Conservation (phyloP, 1,140 invertebrate species). For the Meloidogyne chitwoodi region DNA sequence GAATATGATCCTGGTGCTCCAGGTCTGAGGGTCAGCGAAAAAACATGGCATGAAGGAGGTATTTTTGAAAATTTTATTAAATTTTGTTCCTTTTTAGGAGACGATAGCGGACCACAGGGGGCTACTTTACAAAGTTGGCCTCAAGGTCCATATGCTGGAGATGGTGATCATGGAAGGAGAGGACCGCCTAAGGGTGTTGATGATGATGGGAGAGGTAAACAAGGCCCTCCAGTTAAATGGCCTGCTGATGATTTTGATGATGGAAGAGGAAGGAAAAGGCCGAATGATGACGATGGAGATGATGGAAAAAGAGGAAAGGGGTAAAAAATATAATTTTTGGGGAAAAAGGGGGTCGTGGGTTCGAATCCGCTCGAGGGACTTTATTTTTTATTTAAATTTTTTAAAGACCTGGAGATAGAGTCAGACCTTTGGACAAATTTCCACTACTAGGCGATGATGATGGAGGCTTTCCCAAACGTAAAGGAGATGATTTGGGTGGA, state of each 20-base stretch:
- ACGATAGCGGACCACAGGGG: background rate
- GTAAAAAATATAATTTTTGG: background rate
- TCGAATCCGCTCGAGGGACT: background rate
- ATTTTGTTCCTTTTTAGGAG: background rate
- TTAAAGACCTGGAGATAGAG: background rate
- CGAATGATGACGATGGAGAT: background rate
- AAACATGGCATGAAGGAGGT: constrained; percentile 39
- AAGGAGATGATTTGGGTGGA: background rate
- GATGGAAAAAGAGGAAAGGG: background rate
- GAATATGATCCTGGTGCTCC: constrained; percentile 40
- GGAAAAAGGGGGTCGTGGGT: background rate
- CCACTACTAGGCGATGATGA: background rate
- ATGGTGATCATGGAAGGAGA: constrained; percentile 10
- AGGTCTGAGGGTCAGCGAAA: constrained; percentile 31
- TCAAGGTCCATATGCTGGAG: background rate
- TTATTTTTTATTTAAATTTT: background rate
- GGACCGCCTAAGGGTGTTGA: constrained; percentile 14
- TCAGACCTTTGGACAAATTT: background rate
- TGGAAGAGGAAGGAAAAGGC: constrained; percentile 30
- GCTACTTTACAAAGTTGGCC: background rate
- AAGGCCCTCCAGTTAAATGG: background rate
- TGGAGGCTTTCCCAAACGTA: no score
- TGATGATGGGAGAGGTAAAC: background rate
- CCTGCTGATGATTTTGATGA: background rate
- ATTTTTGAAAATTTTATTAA: background rate